A percentile compares a stretch with the other conserved stretches of the same genome.
Evolutionary conservation across 2,888 invertebrate genomes (phyloP).

Genomic region (Catocala sponsa): DNA sequence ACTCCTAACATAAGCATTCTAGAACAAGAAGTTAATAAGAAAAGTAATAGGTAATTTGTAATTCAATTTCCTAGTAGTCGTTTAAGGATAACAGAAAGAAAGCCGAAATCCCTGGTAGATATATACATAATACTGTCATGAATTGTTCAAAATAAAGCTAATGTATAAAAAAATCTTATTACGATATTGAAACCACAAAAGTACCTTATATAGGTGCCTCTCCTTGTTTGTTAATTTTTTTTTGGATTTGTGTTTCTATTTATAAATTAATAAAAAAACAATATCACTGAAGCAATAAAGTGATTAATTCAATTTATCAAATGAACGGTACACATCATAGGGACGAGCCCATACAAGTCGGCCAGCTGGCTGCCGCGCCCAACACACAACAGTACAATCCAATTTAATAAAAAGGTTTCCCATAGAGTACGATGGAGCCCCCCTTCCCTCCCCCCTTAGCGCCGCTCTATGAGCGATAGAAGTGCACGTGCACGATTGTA

Average conservation of each 20-base stretch:
- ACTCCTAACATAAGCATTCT: too few relatives aligned
- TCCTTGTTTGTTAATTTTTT: background rate
- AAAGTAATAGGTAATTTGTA: too few relatives aligned
- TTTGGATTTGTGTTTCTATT: background rate
- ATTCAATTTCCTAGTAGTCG: too few relatives aligned
- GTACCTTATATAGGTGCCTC: too few relatives aligned
- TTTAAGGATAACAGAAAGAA: too few relatives aligned
- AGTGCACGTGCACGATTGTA: conserved; percentile 59
- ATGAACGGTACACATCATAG: conserved; percentile 73
- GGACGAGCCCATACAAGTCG: conserved; percentile 82
- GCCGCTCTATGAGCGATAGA: conserved; percentile 37
- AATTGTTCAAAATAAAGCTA: too few relatives aligned
- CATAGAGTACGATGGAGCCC: conserved; percentile 60
- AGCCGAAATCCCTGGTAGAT: too few relatives aligned
- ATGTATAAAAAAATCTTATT: too few relatives aligned
- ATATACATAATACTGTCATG: too few relatives aligned
- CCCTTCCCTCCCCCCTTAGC: conserved; percentile 18
- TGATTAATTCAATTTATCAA: conserved; percentile 75
- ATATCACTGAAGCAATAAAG: conserved; percentile 62
- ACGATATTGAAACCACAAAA: too few relatives aligned
- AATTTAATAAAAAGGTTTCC: conserved; percentile 88
- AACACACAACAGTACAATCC: conserved; percentile 49
- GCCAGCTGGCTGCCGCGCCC: conserved; percentile 71
- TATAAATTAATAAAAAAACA: conserved; percentile 25
- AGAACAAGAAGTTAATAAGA: too few relatives aligned